Evolutionary conservation across 2,797 vertebrate species (phyloP), one percentile per base, ranked within the genome.

Genomic region (Ibycter americanus): DNA sequence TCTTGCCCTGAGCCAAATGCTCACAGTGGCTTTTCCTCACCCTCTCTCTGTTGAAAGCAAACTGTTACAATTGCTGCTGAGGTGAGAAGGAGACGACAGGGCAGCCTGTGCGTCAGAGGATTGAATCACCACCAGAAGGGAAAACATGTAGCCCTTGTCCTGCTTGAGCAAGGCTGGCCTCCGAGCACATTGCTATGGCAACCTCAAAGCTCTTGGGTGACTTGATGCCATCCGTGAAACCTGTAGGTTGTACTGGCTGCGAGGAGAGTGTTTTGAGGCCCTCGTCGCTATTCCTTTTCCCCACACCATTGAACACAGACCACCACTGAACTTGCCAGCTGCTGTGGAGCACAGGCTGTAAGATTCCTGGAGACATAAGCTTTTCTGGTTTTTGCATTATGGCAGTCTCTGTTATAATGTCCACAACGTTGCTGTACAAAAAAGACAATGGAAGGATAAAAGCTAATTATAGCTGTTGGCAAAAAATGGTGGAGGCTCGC

Each of bases 401-500:
- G 70, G 52, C 47, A 44, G 32, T 59, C 76, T 56, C 52, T 12
- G 6, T 40, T 66, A n/a, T 42, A 11, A 63, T n/a, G 59, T 90
- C 86, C 88, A 89, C 47, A 29, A 29, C 23, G 15, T 17, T 56
- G 59, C 78, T 83, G 55, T 12, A 32, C 38, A 66, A 63, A 73
- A 44, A 68, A 87, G 44, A 70, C 52, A 89, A 74, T 71, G 91
- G 67, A 93, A 92, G 63, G 63, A 92, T 93, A 81, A 93, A 86
- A 87, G 27, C 61, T 87, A 89, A 89, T 96, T 94, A 74, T 44
- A 96, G 82, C 46, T 71, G 21, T 62, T 92, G 92, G 88, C 78
- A 94, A 90, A 92, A 92, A 61, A 51, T 49, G 72, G 72, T 83
- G 54, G 54, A 72, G 34, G 58, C 31, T 91, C 65, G 80, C 88